Base-by-base conservation (phyloP, 2,113 vertebrate species). In the Gadus macrocephalus region DNA sequence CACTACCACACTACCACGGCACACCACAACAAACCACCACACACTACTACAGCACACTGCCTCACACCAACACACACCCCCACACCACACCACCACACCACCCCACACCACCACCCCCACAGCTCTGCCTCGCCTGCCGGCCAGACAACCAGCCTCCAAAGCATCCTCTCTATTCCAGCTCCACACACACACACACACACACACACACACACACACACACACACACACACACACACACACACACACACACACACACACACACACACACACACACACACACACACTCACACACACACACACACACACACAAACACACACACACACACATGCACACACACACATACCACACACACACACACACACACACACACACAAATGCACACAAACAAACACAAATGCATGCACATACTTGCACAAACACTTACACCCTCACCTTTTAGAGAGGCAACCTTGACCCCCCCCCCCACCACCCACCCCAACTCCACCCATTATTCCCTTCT, bases 401-500 rank as follows among this genome's bases (percentile, higher is more conserved):
- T 90, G 84, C 86, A 83, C 87, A 67, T 31, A 42, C 31, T 7
- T 31, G n/a, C 31, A 42, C 17, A 42, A 17, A 65, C 65, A 78
- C 90, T 88, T 80, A 80, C 81, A 78, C 82, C 11, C 42, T 49
- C 89, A 87, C 87, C 81, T 80, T 92, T 88, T 78, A 83, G 81
- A 89, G 91, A 91, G 90, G n/a, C 15, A n/a, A 92, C 74, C 82
- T 88, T 72, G 74, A 86, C 86, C 42, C 5, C 5, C 6, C 6
- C 8, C 42, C 42, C 8, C 42, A 6, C 88, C 84, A 86, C 81
- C 88, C 85, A 16, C 64, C 74, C 12, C 12, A 35, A 4, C 31
- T 35, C 31, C 31, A 35, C 31, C 31, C 31, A 25, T 81, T 88
- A 84, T 67, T 72, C 86, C 87, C 92, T 93, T 91, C 92, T 93